Evolutionary conservation across 2,888 invertebrate genomes (phyloP).

Genomic region (Torymus aiolomorphi): DNA sequence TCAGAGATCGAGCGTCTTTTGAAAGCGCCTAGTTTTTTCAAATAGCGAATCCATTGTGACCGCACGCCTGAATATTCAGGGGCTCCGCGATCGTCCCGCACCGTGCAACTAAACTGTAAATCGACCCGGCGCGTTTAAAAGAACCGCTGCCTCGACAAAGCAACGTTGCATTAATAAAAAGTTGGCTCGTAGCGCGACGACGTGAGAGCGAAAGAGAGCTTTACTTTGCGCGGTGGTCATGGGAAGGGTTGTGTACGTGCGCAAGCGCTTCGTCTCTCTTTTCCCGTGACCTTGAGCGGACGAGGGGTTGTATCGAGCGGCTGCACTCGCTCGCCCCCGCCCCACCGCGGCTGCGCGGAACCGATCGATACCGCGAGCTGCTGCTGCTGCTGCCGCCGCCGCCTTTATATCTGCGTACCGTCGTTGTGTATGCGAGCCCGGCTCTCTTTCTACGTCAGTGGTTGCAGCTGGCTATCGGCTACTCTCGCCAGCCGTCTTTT

Average conservation of each 20-base stretch:
- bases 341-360: conserved; percentile 3
- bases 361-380: conserved; percentile 33
- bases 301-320: conserved; percentile 38
- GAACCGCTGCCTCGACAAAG: no score
- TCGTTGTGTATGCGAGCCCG: background rate
- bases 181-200: no score
- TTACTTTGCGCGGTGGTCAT: no score
- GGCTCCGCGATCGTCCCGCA: no score
- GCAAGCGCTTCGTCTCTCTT: background rate
- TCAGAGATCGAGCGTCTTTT: no score
- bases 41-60: no score
- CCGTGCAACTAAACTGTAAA: no score
- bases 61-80: no score
- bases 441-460: background rate
- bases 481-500: background rate
- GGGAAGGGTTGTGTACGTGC: background rate
- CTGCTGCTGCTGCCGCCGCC: background rate
- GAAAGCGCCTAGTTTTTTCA: no score
- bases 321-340: background rate
- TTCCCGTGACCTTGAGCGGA: conserved; percentile 42
- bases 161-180: no score
- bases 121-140: no score
- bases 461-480: background rate
- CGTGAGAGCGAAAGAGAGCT: no score
- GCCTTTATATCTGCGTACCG: background rate